Conservation (phyloP, 64 coral and sea anemone species). For the Montipora sp. region DNA sequence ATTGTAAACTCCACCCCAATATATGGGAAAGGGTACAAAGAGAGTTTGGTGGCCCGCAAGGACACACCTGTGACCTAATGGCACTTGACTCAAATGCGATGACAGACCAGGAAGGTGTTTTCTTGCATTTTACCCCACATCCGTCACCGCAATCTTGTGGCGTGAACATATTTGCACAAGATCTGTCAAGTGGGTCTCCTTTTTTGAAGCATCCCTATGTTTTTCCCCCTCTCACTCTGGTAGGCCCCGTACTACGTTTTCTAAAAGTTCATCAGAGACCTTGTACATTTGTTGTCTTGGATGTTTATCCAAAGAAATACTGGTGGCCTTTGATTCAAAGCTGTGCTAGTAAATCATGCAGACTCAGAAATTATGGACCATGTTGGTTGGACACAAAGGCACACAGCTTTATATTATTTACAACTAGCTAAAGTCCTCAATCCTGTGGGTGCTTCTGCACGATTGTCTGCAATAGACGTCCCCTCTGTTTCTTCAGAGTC, state of each 20-base stretch:
- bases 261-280: neutral
- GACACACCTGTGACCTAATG: neutral
- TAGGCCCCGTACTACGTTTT: neutral
- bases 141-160: too few relatives aligned
- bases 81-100: neutral
- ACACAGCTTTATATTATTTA: neutral
- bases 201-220: neutral
- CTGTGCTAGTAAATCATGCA: neutral
- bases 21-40: neutral
- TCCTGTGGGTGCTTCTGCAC: slow-evolving; percentile 11
- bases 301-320: neutral
- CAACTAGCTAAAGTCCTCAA: slow-evolving; percentile 30
- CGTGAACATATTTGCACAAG: neutral
- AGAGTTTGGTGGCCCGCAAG: neutral
- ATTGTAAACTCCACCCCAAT: neutral
- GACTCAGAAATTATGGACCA: slow-evolving; percentile 35
- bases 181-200: neutral
- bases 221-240: too few relatives aligned
- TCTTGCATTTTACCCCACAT: neutral
- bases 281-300: neutral
- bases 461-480: neutral
- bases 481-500: neutral
- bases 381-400: slow-evolving; percentile 38
- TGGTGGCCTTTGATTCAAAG: neutral
- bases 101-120: neutral